Evolutionary conservation across 2,113 vertebrate species (phyloP).

Genomic region (Hypocryptadius cinnamomeus): DNA sequence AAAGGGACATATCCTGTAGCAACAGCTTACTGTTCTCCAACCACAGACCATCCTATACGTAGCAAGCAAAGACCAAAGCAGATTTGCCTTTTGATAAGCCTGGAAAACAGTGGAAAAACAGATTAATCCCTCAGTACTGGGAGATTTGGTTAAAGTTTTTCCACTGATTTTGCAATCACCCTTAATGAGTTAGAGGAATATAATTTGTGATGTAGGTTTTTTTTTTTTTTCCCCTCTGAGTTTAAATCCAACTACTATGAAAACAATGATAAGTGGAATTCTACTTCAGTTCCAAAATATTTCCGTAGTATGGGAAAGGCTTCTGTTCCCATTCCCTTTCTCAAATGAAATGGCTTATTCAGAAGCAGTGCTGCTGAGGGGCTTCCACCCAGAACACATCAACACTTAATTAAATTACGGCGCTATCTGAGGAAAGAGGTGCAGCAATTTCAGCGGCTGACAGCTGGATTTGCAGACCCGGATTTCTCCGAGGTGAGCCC

Average conservation of each 20-base stretch:
- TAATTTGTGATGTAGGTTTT: not conserved
- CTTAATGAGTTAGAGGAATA: not conserved
- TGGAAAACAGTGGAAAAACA: not conserved
- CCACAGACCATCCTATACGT: not conserved
- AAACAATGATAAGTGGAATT: conserved; percentile 8
- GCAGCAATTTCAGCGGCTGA: not conserved
- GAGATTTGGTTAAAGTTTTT: not conserved
- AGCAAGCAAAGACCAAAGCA: not conserved
- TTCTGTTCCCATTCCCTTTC: not conserved
- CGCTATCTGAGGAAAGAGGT: not conserved
- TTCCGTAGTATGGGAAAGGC: not conserved
- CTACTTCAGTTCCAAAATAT: not conserved
- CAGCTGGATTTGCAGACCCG: not conserved
- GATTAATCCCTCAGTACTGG: not conserved
- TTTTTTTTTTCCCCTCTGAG: not conserved
- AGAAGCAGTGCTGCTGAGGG: not conserved
- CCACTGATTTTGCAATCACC: not conserved
- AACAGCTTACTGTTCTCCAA: not conserved
- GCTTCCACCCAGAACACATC: conserved; percentile 1
- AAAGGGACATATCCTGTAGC: not conserved
- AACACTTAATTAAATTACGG: not conserved
- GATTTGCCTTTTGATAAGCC: not conserved
- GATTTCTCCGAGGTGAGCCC: not conserved
- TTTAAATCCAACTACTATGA: not conserved
- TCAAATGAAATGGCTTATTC: not conserved